Conservation (phyloP, 2,113 vertebrate genomes). For the Ceyx cyanopectus region DNA sequence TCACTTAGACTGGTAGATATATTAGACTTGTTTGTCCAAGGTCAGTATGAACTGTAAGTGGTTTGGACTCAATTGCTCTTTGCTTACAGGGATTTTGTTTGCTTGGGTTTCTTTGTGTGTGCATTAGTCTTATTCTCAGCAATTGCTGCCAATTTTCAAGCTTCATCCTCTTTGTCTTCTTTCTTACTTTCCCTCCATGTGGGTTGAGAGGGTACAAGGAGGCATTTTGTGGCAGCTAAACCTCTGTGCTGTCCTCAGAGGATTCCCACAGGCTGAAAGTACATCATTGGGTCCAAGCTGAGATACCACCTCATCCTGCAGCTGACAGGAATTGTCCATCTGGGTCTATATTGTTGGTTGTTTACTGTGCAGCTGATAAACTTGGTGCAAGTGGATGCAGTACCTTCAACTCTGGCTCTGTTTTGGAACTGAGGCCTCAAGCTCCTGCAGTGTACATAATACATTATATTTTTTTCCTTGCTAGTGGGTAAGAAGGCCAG, state of each 20-base stretch:
- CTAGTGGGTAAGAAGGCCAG: background rate
- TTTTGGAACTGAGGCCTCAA: background rate
- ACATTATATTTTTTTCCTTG: background rate
- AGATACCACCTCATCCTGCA: background rate
- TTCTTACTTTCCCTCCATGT: background rate
- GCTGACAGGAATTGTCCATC: fast-evolving
- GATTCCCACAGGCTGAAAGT: background rate
- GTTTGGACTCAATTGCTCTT: background rate
- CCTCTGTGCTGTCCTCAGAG: background rate
- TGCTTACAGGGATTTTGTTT: background rate
- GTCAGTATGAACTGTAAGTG: background rate
- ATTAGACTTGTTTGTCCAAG: background rate
- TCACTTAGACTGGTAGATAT: background rate
- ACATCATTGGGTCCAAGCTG: background rate
- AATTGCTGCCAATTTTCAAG: background rate
- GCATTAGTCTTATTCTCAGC: background rate
- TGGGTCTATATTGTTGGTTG: background rate
- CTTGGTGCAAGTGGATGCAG: background rate
- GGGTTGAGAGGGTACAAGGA: background rate
- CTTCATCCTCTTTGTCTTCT: background rate
- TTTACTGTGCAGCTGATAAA: background rate
- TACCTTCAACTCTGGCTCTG: background rate
- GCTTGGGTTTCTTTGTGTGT: background rate
- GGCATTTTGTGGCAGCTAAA: background rate
- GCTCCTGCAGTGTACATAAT: background rate